These are phyloP conservation scores for Lapara coniferarum DNA, from an alignment of 2,888 invertebrate genomes.

Conservation along the genomic window DNA sequence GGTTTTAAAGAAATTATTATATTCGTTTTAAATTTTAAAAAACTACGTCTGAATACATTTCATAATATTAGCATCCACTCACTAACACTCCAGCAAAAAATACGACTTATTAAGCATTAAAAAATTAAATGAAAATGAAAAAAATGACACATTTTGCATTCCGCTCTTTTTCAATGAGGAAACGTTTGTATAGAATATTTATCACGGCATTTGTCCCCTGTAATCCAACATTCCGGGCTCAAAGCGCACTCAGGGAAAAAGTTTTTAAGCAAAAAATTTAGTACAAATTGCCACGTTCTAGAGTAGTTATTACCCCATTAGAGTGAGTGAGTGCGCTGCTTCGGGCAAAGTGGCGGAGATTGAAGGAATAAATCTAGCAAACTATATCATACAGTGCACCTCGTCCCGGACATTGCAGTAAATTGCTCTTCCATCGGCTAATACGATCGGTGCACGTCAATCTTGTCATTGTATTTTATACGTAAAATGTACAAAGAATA, in stretches of 20 bases:
- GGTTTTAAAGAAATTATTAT: too few species aligned
- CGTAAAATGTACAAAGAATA: background rate
- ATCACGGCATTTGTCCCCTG: conserved; percentile 47
- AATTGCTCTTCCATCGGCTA: conserved; percentile 7
- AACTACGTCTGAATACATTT: background rate
- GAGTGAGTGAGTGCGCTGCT: conserved; percentile 58
- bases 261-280: conserved; percentile 59
- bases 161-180: conserved; percentile 29
- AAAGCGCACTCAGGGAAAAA: conserved; percentile 60
- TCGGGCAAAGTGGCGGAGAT: conserved; percentile 55
- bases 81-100: background rate
- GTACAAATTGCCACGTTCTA: conserved; percentile 67
- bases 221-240: conserved; percentile 51
- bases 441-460: background rate
- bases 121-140: background rate
- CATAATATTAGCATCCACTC: background rate
- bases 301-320: conserved; percentile 74
- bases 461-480: background rate
- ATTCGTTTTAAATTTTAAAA: too few species aligned
- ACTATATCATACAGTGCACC: conserved; percentile 48
- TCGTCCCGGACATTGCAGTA: conserved; percentile 1
- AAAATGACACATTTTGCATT: background rate
- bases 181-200: conserved; percentile 45
- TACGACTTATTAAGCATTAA: background rate
- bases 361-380: conserved; percentile 63